These are phyloP conservation scores for Nematopogon swammerdamellus DNA, from an alignment of 2,888 invertebrate genomes.

Conservation along the genomic window DNA sequence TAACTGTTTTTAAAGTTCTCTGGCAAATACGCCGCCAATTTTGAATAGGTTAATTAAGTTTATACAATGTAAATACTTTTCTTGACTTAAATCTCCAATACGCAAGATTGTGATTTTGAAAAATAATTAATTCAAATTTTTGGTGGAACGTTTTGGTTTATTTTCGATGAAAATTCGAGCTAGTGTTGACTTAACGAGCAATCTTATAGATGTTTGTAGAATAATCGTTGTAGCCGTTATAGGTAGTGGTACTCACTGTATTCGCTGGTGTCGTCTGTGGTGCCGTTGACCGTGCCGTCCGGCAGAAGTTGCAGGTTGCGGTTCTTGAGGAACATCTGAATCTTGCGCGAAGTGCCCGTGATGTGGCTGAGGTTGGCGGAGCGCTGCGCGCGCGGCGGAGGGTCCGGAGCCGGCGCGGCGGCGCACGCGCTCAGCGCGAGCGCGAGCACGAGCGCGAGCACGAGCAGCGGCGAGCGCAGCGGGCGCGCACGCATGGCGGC, in stretches of 20 bases:
- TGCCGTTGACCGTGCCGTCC: conserved; percentile 83
- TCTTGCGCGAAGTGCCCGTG: conserved; percentile 74
- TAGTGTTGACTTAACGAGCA: no score
- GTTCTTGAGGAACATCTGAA: conserved; percentile 83
- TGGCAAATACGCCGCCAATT: no score
- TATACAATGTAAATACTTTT: no score
- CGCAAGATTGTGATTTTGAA: no score
- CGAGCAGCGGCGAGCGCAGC: conserved; percentile 41
- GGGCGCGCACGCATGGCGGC: conserved; percentile 30
- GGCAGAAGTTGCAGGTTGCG: conserved; percentile 78
- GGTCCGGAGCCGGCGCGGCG: conserved; percentile 36
- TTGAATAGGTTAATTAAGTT: no score
- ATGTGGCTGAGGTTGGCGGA: conserved; percentile 79
- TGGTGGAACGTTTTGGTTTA: no score
- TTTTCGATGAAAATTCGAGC: no score
- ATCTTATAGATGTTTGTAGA: no score
- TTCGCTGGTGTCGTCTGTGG: conserved; percentile 74
- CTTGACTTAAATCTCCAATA: no score
- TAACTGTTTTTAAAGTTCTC: no score
- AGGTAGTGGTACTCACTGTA: conserved; percentile 85
- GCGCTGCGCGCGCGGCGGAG: conserved; percentile 65
- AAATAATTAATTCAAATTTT: no score
- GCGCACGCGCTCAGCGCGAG: conserved; percentile 35
- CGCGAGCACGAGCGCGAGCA: conserved; percentile 48
- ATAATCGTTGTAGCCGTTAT: no score